phyloP scores from a whole-genome alignment of 2,113 vertebrate genomes.

The Quiscalus mexicanus region DNA sequence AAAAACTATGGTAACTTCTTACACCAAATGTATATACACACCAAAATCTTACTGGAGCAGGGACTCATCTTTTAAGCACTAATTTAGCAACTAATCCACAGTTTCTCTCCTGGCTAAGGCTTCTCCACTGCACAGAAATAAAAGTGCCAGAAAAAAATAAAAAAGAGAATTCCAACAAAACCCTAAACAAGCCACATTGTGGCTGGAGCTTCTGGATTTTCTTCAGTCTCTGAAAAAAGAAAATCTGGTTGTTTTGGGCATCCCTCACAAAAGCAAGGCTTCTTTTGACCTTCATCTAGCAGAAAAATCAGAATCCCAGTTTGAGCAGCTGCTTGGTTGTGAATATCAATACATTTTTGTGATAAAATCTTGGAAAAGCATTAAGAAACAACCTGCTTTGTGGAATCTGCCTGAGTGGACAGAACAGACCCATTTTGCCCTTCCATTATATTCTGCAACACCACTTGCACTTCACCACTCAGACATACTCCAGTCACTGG shows the following conservation, averaged over 20 bases:
- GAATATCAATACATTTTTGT: not conserved
- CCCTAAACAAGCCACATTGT: not conserved
- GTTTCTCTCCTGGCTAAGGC: not conserved
- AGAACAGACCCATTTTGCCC: not conserved
- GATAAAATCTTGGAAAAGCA: not conserved
- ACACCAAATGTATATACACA: not conserved
- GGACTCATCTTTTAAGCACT: not conserved
- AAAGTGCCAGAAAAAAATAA: not conserved
- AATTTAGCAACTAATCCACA: not conserved
- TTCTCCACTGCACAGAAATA: not conserved
- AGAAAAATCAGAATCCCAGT: not conserved
- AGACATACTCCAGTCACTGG: not conserved
- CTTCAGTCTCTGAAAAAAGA: not conserved
- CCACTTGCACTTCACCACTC: not conserved
- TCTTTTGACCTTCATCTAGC: not conserved
- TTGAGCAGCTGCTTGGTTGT: not conserved
- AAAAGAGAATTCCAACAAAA: too few relatives aligned
- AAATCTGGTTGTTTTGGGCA: not conserved
- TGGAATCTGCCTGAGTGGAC: not conserved
- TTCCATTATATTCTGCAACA: not conserved
- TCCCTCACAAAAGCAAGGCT: not conserved
- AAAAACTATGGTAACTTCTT: not conserved
- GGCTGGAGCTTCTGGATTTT: not conserved
- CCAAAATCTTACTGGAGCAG: not conserved
- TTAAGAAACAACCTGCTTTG: not conserved